phyloP scores from a whole-genome alignment of 2,797 vertebrate genomes.

The Enoplosus armatus region DNA sequence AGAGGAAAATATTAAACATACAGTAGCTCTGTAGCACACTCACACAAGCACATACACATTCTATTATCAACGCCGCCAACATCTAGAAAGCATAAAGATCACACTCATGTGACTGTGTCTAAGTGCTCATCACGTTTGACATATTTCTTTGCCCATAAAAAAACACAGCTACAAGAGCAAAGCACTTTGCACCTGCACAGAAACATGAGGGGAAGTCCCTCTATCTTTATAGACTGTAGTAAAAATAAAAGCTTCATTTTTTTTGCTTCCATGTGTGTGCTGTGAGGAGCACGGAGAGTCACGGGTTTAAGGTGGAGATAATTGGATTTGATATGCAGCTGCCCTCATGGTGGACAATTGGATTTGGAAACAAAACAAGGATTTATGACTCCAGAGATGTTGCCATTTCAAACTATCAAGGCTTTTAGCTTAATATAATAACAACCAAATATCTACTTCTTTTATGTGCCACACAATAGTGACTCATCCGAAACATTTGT shows the following conservation, averaged over 20 bases:
- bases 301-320: constrained; percentile 36
- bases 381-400: background rate
- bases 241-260: background rate
- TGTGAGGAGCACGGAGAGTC: constrained; percentile 26
- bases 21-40: background rate
- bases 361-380: constrained; percentile 34
- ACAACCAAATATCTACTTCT: background rate
- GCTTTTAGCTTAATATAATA: constrained; percentile 1
- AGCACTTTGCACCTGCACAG: constrained; percentile 9
- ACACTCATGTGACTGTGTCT: constrained; percentile 34
- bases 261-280: constrained; percentile 12
- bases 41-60: background rate
- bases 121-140: background rate
- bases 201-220: constrained; percentile 16
- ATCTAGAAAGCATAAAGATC: constrained; percentile 22
- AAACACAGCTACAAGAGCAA: background rate
- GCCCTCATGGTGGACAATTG: constrained; percentile 28
- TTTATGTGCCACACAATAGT: background rate
- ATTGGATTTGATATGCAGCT: constrained; percentile 34
- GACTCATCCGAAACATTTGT: background rate
- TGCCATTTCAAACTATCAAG: background rate
- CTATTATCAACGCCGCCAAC: constrained; percentile 19
- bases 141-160: constrained; percentile 20
- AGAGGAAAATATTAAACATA: background rate
- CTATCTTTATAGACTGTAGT: background rate